phyloP scores from a whole-genome alignment of 2,888 invertebrate genomes.

The Eupeodes luniger region DNA sequence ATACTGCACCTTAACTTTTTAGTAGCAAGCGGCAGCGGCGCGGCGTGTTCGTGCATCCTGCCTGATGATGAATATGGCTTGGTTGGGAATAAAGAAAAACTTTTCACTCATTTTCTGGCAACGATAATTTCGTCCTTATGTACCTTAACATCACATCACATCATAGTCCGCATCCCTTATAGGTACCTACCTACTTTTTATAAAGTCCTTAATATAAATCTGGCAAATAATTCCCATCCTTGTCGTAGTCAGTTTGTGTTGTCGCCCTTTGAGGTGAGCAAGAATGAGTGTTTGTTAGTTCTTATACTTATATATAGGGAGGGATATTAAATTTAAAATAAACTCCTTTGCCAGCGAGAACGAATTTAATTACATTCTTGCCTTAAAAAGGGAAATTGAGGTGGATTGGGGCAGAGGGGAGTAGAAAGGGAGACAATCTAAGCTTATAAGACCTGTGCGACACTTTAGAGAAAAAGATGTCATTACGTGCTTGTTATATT shows the following conservation, averaged over 20 bases:
- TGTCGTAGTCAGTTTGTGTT: conserved; percentile 4
- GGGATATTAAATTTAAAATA: conserved; percentile 38
- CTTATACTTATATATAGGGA: neutral
- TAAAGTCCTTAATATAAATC: conserved; percentile 29
- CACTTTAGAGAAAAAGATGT: conserved; percentile 40
- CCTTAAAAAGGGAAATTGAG: neutral
- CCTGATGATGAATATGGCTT: neutral
- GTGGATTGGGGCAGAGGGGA: too few relatives aligned
- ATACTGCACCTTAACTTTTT: neutral
- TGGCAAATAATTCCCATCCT: conserved; percentile 18
- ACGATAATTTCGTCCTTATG: conserved; percentile 13
- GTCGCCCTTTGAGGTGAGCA: conserved; percentile 1
- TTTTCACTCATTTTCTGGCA: conserved; percentile 20
- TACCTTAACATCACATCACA: neutral
- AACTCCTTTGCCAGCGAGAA: conserved; percentile 56
- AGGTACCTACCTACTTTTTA: neutral
- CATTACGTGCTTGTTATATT: conserved; percentile 55
- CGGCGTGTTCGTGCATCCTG: conserved; percentile 25
- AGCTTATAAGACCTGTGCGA: conserved; percentile 21
- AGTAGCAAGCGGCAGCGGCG: too few relatives aligned
- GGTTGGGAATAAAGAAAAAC: neutral
- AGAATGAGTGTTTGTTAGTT: conserved; percentile 16
- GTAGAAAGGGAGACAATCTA: neutral
- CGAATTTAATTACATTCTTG: conserved; percentile 70
- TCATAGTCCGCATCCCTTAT: neutral